Evolutionary conservation across 2,888 invertebrate genomes (phyloP).

Genomic region (Acronicta aceris): DNA sequence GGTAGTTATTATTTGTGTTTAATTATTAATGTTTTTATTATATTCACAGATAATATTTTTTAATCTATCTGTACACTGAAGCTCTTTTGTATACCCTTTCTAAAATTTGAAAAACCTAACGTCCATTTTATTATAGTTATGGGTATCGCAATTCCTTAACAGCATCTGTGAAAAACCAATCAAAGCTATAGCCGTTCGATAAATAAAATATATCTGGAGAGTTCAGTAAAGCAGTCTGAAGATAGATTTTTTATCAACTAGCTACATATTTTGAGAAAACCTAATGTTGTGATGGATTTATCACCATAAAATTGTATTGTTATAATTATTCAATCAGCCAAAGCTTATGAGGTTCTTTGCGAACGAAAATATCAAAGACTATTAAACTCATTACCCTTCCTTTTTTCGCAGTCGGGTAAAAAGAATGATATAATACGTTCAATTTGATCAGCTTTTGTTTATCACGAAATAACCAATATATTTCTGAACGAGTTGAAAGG

Average conservation of each 20-base stretch:
- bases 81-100: conserved; percentile 18
- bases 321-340: too few relatives aligned
- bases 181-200: too few relatives aligned
- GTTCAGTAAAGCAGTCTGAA: too few relatives aligned
- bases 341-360: neutral
- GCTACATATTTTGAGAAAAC: neutral
- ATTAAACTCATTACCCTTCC: too few relatives aligned
- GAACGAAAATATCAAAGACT: conserved; percentile 8
- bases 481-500: conserved; percentile 29
- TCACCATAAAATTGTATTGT: too few relatives aligned
- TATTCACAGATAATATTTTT: neutral
- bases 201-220: too few relatives aligned
- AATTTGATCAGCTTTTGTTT: conserved; percentile 3
- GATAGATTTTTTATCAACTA: too few relatives aligned
- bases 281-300: neutral
- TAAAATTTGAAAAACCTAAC: neutral
- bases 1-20: neutral
- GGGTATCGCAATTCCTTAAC: too few relatives aligned
- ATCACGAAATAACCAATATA: conserved; percentile 15
- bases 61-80: conserved; percentile 6
- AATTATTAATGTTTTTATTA: neutral
- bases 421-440: neutral
- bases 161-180: too few relatives aligned
- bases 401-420: too few relatives aligned
- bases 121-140: too few relatives aligned